Conservation (phyloP, 2,113 vertebrate genomes). For the Narcine bancroftii region DNA sequence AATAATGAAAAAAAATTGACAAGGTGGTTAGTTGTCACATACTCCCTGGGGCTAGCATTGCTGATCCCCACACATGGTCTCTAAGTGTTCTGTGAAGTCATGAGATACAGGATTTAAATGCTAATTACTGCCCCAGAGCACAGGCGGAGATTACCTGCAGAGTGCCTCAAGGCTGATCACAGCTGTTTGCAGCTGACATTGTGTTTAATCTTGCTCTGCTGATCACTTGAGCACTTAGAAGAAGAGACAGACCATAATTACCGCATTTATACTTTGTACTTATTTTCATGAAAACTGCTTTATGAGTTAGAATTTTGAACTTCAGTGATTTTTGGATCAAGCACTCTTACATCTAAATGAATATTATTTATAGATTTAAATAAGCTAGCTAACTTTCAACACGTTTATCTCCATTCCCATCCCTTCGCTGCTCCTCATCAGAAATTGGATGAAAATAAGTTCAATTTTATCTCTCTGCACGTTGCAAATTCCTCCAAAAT, state of each 20-base stretch:
- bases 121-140: neutral
- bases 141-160: neutral
- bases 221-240: neutral
- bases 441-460: neutral
- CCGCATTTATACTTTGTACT: conserved; percentile 7
- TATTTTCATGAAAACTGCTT: neutral
- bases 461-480: neutral
- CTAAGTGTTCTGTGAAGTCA: neutral
- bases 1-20: neutral
- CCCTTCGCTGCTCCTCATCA: neutral
- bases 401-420: neutral
- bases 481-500: neutral
- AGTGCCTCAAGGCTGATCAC: neutral
- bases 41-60: neutral
- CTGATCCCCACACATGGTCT: neutral
- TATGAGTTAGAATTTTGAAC: neutral
- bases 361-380: neutral
- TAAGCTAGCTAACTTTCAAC: neutral
- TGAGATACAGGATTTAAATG: neutral
- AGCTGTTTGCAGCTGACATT: neutral
- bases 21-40: neutral
- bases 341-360: neutral
- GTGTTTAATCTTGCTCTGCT: neutral
- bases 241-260: neutral
- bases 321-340: conserved; percentile 22